Base-by-base conservation (phyloP, 2,113 vertebrate species). In the Morone chrysops region DNA sequence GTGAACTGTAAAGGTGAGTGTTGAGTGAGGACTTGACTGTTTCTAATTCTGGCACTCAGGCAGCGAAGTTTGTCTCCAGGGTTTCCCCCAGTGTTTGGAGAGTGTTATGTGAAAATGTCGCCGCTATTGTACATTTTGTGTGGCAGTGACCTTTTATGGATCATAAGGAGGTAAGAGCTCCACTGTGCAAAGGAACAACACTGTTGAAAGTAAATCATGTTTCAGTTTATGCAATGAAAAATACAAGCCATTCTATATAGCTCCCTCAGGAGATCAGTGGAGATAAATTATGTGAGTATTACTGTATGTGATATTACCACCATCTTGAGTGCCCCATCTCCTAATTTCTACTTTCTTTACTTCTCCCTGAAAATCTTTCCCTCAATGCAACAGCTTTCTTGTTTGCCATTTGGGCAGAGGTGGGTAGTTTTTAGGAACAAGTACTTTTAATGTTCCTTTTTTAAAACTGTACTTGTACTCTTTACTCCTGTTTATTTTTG, bases 111-210 rank as follows among this genome's bases (percentile, higher is more conserved):
- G 88, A 83, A 92, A 92, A 93, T 90, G 88, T 89, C 51, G 77
- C 82, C 25, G 54, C 82, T 61, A 62, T 90, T 67, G 80, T 82
- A 66, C 48, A 12, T 87, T 90, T 91, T 88, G 71, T 90, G 79
- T 70, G 70, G 80, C 75, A 8, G 85, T 92, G 93, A 94, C 90
- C 92, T 94, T 93, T 93, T 75, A 85, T 71, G 60, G 87, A 90
- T 89, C 81, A 74, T 79, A 75, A 84, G 73, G 75, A 86, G 84
- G 75, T 66, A 62, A 70, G 80, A 89, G 80, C 75, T 67, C 57
- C 77, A 4, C 71, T 67, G 74, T 31, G 69, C 73, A 81, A 79
- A 79, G 87, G 75, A 83, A 77, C 40, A 71, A 66, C 54, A 72
- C 71, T 72, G 67, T 43, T 81, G 70, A 45, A 86, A 80, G 84